Evolutionary conservation across 2,888 invertebrate species (phyloP).

Genomic region (Molorchus minor): DNA sequence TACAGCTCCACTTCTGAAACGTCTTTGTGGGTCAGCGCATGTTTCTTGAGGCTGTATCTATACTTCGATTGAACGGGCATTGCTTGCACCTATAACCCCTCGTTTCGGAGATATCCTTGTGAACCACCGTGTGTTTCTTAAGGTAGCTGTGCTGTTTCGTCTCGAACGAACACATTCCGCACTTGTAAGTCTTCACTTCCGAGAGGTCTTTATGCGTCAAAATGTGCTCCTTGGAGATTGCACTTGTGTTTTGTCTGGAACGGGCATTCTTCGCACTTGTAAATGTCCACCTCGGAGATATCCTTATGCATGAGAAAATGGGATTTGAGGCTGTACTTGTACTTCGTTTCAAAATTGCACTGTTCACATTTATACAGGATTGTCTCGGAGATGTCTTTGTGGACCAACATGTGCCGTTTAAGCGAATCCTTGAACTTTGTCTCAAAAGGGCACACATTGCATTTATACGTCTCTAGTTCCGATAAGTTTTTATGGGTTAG

Average conservation of each 20-base stretch:
- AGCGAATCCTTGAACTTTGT: neutral
- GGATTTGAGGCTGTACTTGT: neutral
- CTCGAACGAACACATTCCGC: neutral
- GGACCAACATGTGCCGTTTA: neutral
- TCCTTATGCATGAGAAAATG: neutral
- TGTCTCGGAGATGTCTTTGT: neutral
- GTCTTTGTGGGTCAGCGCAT: neutral
- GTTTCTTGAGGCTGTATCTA: neutral
- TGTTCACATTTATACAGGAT: neutral
- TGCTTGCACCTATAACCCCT: neutral
- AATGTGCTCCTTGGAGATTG: neutral
- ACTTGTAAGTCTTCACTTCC: neutral
- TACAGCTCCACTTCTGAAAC: neutral
- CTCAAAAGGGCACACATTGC: neutral
- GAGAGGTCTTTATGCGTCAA: neutral
- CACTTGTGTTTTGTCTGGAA: constrained; percentile 1
- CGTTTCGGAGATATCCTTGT: neutral
- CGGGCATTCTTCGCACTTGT: neutral
- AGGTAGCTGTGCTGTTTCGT: neutral
- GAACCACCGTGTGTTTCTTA: constrained; percentile 7
- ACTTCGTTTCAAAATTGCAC: neutral
- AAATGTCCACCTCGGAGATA: neutral
- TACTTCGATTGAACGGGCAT: neutral
- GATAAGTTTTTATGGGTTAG: neutral
- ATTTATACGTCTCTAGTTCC: neutral